A percentile compares a stretch with the other conserved stretches of the same genome.
phyloP scores from a whole-genome alignment of 2,888 invertebrate species.

The Invenusta paracnida region DNA sequence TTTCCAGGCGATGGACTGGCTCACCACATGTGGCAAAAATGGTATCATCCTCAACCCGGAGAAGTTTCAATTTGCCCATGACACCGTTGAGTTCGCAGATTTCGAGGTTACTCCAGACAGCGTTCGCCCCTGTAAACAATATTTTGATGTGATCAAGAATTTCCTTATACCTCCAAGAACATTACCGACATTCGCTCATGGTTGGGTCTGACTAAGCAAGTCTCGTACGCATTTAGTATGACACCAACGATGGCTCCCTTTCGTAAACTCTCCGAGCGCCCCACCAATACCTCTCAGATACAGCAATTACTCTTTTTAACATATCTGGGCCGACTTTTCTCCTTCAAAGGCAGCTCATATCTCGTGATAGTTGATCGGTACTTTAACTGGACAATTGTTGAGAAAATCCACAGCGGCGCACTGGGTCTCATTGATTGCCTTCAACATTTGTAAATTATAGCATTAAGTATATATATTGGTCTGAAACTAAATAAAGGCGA shows the following conservation, averaged over 20 bases:
- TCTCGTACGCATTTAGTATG: too few relatives aligned
- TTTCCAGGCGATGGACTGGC: too few relatives aligned
- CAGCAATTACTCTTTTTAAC: conserved; percentile 47
- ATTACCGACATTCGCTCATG: conserved; percentile 19
- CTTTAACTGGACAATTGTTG: conserved; percentile 48
- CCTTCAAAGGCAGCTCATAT: conserved; percentile 46
- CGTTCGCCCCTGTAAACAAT: neutral
- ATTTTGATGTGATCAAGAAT: neutral
- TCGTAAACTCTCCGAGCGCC: conserved; percentile 42
- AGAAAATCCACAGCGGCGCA: conserved; percentile 44
- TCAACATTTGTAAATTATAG: conserved; percentile 46
- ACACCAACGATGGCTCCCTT: neutral
- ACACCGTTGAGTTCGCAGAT: conserved; percentile 1
- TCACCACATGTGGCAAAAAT: too few relatives aligned
- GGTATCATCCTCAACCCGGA: conserved; percentile 43
- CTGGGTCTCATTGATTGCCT: conserved; percentile 46
- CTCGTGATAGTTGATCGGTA: conserved; percentile 48
- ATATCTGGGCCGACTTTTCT: conserved; percentile 44
- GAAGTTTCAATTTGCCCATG: too few relatives aligned
- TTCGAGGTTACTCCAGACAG: neutral
- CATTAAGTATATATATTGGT: too few relatives aligned
- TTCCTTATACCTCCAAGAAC: neutral
- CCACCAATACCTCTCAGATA: conserved; percentile 47
- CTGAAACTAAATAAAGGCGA: too few relatives aligned
- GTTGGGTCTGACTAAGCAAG: too few relatives aligned